These are phyloP conservation scores for Halcyon senegalensis DNA, from an alignment of 2,113 vertebrate species.

Conservation along the genomic window DNA sequence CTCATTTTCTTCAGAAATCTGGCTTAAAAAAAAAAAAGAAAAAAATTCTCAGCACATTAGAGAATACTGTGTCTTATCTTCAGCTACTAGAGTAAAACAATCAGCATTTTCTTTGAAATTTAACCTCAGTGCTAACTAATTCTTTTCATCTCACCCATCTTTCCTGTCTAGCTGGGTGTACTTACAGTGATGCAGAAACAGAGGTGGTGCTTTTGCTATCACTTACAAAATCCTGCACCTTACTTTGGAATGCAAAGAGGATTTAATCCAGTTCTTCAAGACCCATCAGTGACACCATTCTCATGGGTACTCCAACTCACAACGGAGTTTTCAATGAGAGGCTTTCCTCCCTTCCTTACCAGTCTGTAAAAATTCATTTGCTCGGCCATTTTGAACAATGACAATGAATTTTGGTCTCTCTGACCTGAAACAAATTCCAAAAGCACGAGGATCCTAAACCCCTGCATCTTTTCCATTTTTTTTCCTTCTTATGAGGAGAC, in stretches of 20 bases:
- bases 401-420: neutral
- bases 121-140: neutral
- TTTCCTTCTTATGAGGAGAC: neutral
- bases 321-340: neutral
- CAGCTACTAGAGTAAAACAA: neutral
- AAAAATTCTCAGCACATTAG: neutral
- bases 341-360: neutral
- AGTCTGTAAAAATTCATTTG: neutral
- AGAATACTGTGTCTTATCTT: neutral
- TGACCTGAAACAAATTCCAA: neutral
- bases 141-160: neutral
- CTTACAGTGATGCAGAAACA: neutral
- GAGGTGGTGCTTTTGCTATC: neutral
- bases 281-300: neutral
- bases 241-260: neutral
- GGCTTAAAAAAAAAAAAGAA: neutral
- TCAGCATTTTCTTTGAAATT: neutral
- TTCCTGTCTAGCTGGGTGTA: neutral
- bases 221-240: neutral
- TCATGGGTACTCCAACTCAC: neutral
- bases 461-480: neutral
- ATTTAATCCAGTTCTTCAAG: neutral
- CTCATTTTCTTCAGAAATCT: neutral
- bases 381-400: neutral
- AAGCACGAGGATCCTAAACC: neutral